phyloP scores from a whole-genome alignment of 2,888 invertebrate species.

The Fragum sueziense region DNA sequence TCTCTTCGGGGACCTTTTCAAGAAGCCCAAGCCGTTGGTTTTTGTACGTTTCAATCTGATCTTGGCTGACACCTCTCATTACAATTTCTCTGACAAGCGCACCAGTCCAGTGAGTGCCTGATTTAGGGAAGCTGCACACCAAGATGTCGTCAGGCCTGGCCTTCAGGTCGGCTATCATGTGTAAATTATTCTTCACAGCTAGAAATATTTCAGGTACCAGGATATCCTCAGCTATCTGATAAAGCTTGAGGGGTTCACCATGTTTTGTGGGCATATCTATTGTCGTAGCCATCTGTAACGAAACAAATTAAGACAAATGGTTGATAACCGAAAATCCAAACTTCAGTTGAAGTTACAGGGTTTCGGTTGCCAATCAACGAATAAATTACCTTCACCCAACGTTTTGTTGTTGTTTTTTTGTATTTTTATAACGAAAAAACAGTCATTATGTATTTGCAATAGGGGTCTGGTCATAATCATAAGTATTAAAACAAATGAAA shows the following conservation, averaged over 20 bases:
- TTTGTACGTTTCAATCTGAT: not conserved
- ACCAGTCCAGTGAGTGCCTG: slow-evolving; percentile 5
- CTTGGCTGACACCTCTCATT: not conserved
- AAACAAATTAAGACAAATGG: no score
- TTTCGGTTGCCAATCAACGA: no score
- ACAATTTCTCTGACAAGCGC: not conserved
- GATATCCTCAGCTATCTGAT: not conserved
- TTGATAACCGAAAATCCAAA: no score
- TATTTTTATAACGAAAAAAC: no score
- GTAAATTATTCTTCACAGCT: not conserved
- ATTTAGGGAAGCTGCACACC: slow-evolving; percentile 10
- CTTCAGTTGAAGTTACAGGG: no score
- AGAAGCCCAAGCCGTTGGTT: not conserved
- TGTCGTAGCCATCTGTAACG: not conserved
- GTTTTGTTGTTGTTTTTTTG: no score
- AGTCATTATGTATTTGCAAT: no score
- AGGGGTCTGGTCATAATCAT: no score
- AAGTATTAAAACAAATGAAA: no score
- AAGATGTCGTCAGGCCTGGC: not conserved
- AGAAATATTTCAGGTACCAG: not conserved
- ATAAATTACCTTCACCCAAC: no score
- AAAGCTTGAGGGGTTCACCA: not conserved
- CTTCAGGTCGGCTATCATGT: not conserved
- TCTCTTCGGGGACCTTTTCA: not conserved
- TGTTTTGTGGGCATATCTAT: not conserved